phyloP scores from a whole-genome alignment of 2,888 invertebrate species.

The Sesamia inferens region DNA sequence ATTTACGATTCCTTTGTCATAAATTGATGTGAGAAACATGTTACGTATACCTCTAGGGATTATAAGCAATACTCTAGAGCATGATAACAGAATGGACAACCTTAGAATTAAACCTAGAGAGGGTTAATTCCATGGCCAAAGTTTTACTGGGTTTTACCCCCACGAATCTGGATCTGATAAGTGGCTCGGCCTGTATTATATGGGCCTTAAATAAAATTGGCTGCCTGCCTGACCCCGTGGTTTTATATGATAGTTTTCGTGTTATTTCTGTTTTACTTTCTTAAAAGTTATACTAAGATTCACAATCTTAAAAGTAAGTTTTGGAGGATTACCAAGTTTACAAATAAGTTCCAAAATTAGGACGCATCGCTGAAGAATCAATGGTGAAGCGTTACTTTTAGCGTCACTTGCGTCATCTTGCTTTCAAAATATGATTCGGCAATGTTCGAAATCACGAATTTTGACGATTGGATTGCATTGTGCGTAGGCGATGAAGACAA shows the following conservation, averaged over 20 bases:
- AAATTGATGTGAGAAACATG: not conserved
- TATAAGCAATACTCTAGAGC: not conserved
- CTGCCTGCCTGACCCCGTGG: not conserved
- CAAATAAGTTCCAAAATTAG: constrained; percentile 56
- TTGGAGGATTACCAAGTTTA: constrained; percentile 38
- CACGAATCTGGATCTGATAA: not conserved
- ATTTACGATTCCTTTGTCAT: constrained; percentile 2
- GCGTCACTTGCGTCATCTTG: constrained; percentile 55
- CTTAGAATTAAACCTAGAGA: too few relatives aligned
- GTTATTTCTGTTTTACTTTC: not conserved
- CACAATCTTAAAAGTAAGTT: constrained; percentile 12
- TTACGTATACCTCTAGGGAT: too few relatives aligned
- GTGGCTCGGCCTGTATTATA: not conserved
- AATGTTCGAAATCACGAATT: constrained; percentile 26
- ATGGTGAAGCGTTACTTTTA: constrained; percentile 50
- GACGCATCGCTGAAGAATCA: constrained; percentile 48
- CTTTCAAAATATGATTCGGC: constrained; percentile 32
- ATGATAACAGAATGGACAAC: not conserved
- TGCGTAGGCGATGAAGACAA: constrained; percentile 40
- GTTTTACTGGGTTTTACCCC: not conserved
- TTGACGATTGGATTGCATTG: constrained; percentile 34
- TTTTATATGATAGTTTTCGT: not conserved
- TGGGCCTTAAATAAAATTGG: not conserved
- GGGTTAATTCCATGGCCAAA: not conserved
- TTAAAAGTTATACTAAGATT: not conserved